Conservation (phyloP, 2,113 vertebrate species). For the Mustela lutreola region DNA sequence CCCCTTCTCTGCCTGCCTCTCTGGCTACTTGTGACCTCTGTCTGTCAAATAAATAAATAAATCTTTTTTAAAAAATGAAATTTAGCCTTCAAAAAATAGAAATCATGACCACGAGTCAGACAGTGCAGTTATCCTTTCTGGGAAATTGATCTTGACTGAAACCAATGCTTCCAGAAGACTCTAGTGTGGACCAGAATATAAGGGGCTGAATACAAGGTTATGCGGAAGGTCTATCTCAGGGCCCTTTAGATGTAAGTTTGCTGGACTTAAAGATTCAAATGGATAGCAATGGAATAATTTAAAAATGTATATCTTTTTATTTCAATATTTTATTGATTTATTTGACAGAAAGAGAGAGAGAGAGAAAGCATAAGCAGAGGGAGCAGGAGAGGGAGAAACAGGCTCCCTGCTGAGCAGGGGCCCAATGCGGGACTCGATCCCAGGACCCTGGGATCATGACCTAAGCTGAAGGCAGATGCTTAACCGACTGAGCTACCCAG, state of each 20-base stretch:
- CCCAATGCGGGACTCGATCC: no score
- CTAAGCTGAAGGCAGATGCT: neutral
- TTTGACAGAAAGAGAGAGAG: no score
- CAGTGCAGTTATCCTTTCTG: neutral
- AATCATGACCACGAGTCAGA: neutral
- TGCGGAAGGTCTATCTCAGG: neutral
- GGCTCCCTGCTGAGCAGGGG: no score
- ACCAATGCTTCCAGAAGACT: neutral
- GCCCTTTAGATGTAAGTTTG: neutral
- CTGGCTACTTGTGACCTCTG: no score
- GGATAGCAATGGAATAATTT: neutral
- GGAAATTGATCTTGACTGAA: neutral
- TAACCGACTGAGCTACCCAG: neutral
- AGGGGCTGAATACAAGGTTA: no score
- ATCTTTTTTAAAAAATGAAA: neutral
- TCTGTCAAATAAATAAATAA: no score
- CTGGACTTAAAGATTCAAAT: neutral
- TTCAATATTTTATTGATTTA: no score
- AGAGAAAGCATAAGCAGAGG: no score
- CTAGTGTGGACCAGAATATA: neutral
- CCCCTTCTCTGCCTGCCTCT: no score
- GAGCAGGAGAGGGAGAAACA: no score
- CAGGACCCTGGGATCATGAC: no score
- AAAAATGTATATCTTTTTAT: neutral
- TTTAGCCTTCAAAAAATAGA: constrained; percentile 8